Percentiles rank a stretch among this genome's conserved stretches.
These are phyloP conservation scores for Gila orcuttii DNA, from an alignment of 2,113 vertebrate species.

Conservation along the genomic window DNA sequence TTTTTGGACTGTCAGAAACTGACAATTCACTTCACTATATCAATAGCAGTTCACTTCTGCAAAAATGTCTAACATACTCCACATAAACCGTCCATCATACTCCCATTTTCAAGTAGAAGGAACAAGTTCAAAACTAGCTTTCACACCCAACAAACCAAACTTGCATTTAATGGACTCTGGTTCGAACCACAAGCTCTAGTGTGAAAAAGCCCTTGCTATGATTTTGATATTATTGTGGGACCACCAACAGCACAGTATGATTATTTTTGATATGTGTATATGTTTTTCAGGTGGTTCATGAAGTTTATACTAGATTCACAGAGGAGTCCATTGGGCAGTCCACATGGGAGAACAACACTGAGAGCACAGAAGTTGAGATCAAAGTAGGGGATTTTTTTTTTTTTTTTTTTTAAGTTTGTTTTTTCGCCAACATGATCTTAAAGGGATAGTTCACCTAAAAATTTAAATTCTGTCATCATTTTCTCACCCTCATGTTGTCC, in stretches of 20 bases:
- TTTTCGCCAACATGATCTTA: neutral
- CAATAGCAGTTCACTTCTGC: neutral
- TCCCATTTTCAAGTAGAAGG: neutral
- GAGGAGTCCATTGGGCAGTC: slow-evolving; percentile 76
- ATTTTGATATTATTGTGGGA: neutral
- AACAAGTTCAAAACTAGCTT: neutral
- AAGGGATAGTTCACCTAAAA: neutral
- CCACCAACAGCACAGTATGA: neutral
- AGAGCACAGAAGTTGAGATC: slow-evolving; percentile 75
- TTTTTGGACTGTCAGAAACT: neutral
- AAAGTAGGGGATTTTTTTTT: slow-evolving; percentile 63
- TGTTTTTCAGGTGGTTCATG: slow-evolving; percentile 74
- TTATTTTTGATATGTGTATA: neutral
- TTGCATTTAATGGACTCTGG: neutral
- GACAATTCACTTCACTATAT: neutral
- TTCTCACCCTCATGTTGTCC: too few species aligned
- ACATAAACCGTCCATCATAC: neutral
- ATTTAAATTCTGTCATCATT: neutral
- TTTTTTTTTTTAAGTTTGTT: neutral
- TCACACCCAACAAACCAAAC: neutral
- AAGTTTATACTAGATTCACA: slow-evolving; percentile 72
- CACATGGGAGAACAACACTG: slow-evolving; percentile 63
- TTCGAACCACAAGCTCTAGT: neutral
- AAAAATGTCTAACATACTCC: neutral
- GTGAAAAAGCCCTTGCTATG: slow-evolving; percentile 4